These are phyloP conservation scores for Drosophila auraria DNA, from an alignment of 1,140 invertebrate species.

Conservation along the genomic window DNA sequence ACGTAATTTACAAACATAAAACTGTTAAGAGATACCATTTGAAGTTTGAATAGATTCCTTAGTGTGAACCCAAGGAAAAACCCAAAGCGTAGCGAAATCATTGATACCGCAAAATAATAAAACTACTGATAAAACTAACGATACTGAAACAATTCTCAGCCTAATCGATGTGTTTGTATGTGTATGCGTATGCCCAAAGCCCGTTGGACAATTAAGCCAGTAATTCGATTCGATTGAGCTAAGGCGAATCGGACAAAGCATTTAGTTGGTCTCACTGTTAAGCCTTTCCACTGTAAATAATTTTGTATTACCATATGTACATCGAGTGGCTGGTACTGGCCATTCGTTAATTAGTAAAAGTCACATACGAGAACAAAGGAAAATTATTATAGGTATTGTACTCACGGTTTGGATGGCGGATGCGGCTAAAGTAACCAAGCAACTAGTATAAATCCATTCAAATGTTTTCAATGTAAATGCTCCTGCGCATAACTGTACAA, in stretches of 20 bases:
- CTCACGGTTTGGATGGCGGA: constrained; percentile 32
- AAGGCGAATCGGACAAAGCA: constrained; percentile 15
- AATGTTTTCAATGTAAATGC: constrained; percentile 75
- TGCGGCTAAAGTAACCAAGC: constrained; percentile 22
- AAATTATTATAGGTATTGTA: constrained; percentile 59
- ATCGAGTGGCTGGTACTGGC: constrained; percentile 50
- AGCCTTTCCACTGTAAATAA: constrained; percentile 77
- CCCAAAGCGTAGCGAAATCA: constrained; percentile 43
- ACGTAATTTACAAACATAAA: constrained; percentile 48
- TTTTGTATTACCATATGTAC: constrained; percentile 68
- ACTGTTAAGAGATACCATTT: constrained; percentile 62
- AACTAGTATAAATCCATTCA: constrained; percentile 51
- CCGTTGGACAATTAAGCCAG: constrained; percentile 10
- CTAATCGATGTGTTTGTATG: constrained; percentile 64
- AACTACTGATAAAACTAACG: constrained; percentile 22
- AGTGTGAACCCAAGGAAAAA: constrained; percentile 38
- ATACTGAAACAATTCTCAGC: constrained; percentile 42
- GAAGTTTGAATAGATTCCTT: constrained; percentile 72
- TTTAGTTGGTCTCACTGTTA: constrained; percentile 69
- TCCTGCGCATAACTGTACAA: constrained; percentile 68
- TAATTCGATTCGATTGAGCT: constrained; percentile 1
- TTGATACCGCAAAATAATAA: constrained; percentile 19
- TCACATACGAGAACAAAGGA: constrained; percentile 51
- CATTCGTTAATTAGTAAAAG: constrained; percentile 63
- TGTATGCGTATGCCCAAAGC: constrained; percentile 49